These are phyloP conservation scores for Cynodonichthys magdalenae DNA, from an alignment of 2,797 vertebrate genomes.

Conservation along the genomic window DNA sequence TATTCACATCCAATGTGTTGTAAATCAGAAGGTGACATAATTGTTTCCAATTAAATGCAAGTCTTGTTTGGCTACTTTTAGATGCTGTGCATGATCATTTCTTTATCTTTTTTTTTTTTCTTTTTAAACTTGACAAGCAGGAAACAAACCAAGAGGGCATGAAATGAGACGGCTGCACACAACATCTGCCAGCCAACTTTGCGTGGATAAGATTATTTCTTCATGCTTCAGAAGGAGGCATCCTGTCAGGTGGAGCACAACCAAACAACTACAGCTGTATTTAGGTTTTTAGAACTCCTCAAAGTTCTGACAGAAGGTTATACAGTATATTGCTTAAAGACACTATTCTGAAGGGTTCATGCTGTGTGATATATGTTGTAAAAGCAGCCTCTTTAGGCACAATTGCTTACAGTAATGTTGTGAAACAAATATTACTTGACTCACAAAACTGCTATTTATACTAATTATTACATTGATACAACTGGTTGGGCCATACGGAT, in stretches of 20 bases:
- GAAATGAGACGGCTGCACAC: conserved; percentile 45
- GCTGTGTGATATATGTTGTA: conserved; percentile 4
- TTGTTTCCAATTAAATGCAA: conserved; percentile 14
- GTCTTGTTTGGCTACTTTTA: conserved; percentile 10
- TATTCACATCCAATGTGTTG: conserved; percentile 27
- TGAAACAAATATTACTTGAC: neutral
- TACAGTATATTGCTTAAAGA: conserved; percentile 7
- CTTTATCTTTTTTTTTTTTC: neutral
- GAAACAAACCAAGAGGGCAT: conserved; percentile 39
- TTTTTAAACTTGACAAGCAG: conserved; percentile 16
- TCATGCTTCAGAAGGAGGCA: conserved; percentile 29
- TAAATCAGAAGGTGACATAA: conserved; percentile 1
- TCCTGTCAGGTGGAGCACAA: neutral
- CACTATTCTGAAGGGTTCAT: conserved; percentile 9
- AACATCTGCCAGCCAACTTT: conserved; percentile 45
- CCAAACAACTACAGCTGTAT: neutral
- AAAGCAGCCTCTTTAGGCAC: too few relatives aligned
- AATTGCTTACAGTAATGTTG: too few relatives aligned
- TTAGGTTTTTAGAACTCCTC: conserved; percentile 7
- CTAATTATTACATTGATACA: neutral
- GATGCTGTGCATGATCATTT: neutral
- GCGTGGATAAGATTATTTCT: conserved; percentile 29
- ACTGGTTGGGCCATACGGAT: too few relatives aligned
- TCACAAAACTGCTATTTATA: too few relatives aligned
- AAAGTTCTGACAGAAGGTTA: conserved; percentile 35